Percentiles rank a stretch among this genome's conserved stretches.
phyloP scores from a whole-genome alignment of 2,797 vertebrate species.

The Phataginus tricuspis region DNA sequence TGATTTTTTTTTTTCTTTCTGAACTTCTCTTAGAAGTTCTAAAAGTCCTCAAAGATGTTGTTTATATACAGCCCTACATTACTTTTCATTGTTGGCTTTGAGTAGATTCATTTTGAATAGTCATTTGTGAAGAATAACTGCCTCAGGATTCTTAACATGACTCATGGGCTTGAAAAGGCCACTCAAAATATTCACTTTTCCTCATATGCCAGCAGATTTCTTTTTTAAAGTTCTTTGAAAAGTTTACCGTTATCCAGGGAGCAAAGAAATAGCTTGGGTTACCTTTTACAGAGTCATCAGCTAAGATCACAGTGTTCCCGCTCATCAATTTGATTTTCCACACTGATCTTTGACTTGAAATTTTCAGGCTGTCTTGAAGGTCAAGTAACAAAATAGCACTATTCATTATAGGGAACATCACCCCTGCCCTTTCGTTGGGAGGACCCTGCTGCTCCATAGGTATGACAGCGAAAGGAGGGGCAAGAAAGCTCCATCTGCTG shows the following conservation, averaged over 20 bases:
- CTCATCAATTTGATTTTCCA: slow-evolving; percentile 75
- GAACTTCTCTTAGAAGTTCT: not conserved
- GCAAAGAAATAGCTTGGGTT: slow-evolving; percentile 53
- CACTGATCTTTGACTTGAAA: slow-evolving; percentile 74
- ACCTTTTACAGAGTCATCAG: slow-evolving; percentile 73
- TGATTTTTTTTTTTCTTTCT: not conserved
- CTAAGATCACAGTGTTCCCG: slow-evolving; percentile 54
- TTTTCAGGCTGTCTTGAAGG: slow-evolving; percentile 76
- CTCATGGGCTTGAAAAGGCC: slow-evolving; percentile 37
- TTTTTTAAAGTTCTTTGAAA: slow-evolving; percentile 50
- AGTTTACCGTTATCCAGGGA: slow-evolving; percentile 71
- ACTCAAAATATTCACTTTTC: slow-evolving; percentile 43
- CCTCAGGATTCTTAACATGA: not conserved
- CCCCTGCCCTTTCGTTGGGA: slow-evolving; percentile 68
- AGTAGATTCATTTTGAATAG: not conserved
- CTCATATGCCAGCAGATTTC: not conserved
- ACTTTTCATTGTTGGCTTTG: not conserved
- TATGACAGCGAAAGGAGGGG: not conserved
- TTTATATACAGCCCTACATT: not conserved
- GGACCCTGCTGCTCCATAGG: slow-evolving; percentile 60
- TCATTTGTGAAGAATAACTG: not conserved
- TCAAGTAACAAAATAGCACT: slow-evolving; percentile 73
- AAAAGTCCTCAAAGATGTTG: not conserved
- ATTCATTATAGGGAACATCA: slow-evolving; percentile 75
- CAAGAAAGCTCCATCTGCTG: not conserved